Evolutionary conservation across 1,140 invertebrate species (phyloP), one percentile per base, ranked within the genome.

Genomic region (Bicyclus anynana): DNA sequence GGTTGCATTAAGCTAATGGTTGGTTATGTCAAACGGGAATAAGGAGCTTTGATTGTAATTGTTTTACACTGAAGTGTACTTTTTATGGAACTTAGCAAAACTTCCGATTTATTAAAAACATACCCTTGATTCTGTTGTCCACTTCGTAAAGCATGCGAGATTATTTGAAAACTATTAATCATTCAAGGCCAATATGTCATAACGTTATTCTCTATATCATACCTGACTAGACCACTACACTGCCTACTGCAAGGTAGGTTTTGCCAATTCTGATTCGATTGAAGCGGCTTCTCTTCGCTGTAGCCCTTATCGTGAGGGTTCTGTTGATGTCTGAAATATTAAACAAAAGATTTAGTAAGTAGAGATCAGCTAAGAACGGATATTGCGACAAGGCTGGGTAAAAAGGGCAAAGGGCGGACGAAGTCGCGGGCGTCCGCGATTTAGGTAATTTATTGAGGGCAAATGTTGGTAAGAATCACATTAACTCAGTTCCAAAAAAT

Each of bases 211-310:
- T 76, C 68, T 29, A 53, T 62, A 27, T 72, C 71, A 69, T 86
- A 88, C 85, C 85, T 88, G 77, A 88, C 85, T 62, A 88, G 69
- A n/a, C 82, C 85, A 23, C 85, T 71, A 48, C 85, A 85, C 29
- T 87, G 84, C 5, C 85, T 62, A 62, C 69, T 81, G 63, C 82
- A 84, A 2, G 81, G 77, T 10, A 81, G 48, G 47, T 84, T 82
- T 56, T 82, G 78, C 70, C 77, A 70, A 53, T 77, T 81, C 29
- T 77, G 72, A 57, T 72, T 80, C 1, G 48, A 40, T 35, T 78
- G 75, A 5, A 72, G 53, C 40, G 77, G 77, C 13, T 72, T 69
- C 13, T 82, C 72, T 13, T 75, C 73, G 17, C 46, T 53, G 29
- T 76, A 63, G 13, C 52, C 57, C 18, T 74, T 58, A 42, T 74